Evolutionary conservation across 1,140 invertebrate genomes (phyloP).

Genomic region (Phymorhynchus buccinoides): DNA sequence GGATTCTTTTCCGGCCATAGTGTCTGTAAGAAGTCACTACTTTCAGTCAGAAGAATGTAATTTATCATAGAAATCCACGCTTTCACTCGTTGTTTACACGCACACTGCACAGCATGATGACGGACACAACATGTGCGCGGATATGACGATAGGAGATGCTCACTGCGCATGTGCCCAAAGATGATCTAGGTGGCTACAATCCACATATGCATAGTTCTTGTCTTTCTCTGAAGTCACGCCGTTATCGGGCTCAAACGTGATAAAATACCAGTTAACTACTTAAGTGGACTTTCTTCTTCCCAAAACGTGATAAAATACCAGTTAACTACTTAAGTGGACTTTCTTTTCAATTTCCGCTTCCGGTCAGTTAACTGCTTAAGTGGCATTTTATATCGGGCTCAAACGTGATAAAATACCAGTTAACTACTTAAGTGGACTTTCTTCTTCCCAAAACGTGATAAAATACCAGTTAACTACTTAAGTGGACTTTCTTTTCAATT

Average conservation of each 20-base stretch:
- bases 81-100: neutral
- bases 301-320: neutral
- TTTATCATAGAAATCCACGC: neutral
- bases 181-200: neutral
- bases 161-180: neutral
- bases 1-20: neutral
- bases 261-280: too few relatives aligned
- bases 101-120: neutral
- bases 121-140: neutral
- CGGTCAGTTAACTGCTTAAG: too few relatives aligned
- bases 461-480: too few relatives aligned
- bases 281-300: too few relatives aligned
- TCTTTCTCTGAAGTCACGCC: too few relatives aligned
- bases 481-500: too few relatives aligned
- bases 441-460: too few relatives aligned
- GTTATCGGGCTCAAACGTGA: too few relatives aligned
- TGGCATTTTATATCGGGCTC: too few relatives aligned
- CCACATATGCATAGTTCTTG: neutral
- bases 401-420: too few relatives aligned
- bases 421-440: too few relatives aligned
- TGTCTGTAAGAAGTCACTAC: neutral
- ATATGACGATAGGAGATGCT: neutral
- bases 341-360: too few relatives aligned
- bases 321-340: neutral
- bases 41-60: neutral